phyloP scores from a whole-genome alignment of 2,113 vertebrate genomes.

The Calyptommatus sinebrachiatus region DNA sequence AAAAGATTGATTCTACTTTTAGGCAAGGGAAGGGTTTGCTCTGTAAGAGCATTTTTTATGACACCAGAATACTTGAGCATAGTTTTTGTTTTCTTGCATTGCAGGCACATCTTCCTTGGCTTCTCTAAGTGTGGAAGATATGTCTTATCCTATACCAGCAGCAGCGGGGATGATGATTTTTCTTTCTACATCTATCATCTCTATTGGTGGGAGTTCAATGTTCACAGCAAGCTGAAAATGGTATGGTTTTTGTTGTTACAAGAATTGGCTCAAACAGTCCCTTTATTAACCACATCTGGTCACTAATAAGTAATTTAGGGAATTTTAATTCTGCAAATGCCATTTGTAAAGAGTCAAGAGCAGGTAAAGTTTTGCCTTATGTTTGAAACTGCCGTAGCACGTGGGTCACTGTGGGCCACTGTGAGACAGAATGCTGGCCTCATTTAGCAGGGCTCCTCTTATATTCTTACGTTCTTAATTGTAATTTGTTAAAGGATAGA shows the following conservation, averaged over 20 bases:
- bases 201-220: constrained; percentile 96
- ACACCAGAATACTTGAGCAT: background rate
- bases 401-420: too few relatives aligned
- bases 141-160: constrained; percentile 91
- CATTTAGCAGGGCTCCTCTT: too few relatives aligned
- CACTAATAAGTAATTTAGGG: too few relatives aligned
- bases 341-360: too few relatives aligned
- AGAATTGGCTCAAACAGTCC: background rate
- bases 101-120: constrained; percentile 91
- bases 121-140: constrained; percentile 94
- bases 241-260: constrained; percentile 55
- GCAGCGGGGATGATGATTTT: constrained; percentile 84
- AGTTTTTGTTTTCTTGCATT: background rate
- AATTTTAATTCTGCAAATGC: too few relatives aligned
- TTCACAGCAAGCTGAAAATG: constrained; percentile 90
- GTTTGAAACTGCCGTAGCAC: too few relatives aligned
- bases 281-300: too few relatives aligned
- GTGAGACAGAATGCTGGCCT: too few relatives aligned
- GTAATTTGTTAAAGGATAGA: too few relatives aligned
- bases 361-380: too few relatives aligned
- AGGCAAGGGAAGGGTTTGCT: background rate
- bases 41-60: background rate
- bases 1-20: background rate
- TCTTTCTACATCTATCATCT: constrained; percentile 92
- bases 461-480: too few relatives aligned